These are phyloP conservation scores for Caenorhabditis panamensis DNA, from an alignment of 2,888 invertebrate species.

Conservation along the genomic window DNA sequence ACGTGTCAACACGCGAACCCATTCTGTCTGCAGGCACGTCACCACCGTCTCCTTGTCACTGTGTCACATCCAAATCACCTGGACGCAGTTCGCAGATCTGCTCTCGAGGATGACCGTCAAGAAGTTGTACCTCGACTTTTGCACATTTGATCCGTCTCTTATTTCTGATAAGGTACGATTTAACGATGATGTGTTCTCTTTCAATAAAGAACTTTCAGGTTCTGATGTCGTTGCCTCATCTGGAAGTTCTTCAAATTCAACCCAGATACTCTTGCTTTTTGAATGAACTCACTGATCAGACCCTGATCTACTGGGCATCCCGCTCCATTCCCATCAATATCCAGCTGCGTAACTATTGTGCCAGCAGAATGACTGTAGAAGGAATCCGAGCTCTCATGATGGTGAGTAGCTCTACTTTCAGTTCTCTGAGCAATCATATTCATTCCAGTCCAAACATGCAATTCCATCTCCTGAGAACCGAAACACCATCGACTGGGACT, in stretches of 20 bases:
- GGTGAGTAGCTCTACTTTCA: not conserved
- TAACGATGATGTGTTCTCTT: not conserved
- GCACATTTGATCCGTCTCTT: conserved; percentile 50
- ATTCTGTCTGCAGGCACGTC: conserved; percentile 53
- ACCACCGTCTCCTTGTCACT: conserved; percentile 44
- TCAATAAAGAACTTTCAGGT: conserved; percentile 42
- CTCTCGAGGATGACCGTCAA: conserved; percentile 49
- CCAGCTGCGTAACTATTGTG: conserved; percentile 42
- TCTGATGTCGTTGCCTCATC: conserved; percentile 37
- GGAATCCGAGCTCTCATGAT: conserved; percentile 43
- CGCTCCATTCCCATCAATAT: conserved; percentile 14
- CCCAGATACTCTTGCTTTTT: conserved; percentile 54
- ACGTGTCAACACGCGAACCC: conserved; percentile 39
- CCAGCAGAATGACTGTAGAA: conserved; percentile 39
- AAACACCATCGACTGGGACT: conserved; percentile 53
- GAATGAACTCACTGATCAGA: conserved; percentile 57
- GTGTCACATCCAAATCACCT: conserved; percentile 42
- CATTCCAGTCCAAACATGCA: not conserved
- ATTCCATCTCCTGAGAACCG: not conserved
- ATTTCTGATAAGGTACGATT: conserved; percentile 49
- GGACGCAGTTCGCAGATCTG: conserved; percentile 42
- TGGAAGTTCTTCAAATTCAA: conserved; percentile 61
- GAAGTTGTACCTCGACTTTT: conserved; percentile 52
- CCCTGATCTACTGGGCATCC: conserved; percentile 52
- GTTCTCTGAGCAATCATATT: not conserved